Conservation (phyloP, 2,113 vertebrate species). For the Tringa solitaria region DNA sequence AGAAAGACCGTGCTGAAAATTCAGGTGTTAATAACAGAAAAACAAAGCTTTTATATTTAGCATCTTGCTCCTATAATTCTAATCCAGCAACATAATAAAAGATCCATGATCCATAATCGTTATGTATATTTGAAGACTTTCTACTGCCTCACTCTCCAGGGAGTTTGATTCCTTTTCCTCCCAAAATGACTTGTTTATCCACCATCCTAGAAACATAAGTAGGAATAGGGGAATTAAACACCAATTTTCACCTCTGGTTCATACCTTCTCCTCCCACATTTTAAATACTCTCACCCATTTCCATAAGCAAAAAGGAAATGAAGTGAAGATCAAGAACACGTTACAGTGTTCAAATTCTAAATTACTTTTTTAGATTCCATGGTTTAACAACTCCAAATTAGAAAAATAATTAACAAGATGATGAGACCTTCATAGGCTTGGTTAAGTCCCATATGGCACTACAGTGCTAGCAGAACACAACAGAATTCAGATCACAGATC, state of each 20-base stretch:
- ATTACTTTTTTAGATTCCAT: neutral
- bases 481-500: neutral
- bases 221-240: neutral
- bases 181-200: neutral
- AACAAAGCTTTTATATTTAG: neutral
- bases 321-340: neutral
- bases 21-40: neutral
- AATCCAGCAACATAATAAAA: neutral
- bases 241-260: neutral
- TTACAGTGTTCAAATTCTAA: neutral
- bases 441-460: neutral
- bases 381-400: slow-evolving; percentile 34
- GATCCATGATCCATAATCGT: accelerated
- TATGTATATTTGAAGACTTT: neutral
- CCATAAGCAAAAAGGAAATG: neutral
- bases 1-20: neutral
- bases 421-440: neutral
- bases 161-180: neutral
- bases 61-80: neutral
- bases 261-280: neutral
- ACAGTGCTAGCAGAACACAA: neutral
- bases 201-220: neutral
- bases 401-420: slow-evolving; percentile 35
- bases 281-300: neutral
- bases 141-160: neutral